phyloP scores from a whole-genome alignment of 2,888 invertebrate genomes.

The Drosophila austrosaltans region DNA sequence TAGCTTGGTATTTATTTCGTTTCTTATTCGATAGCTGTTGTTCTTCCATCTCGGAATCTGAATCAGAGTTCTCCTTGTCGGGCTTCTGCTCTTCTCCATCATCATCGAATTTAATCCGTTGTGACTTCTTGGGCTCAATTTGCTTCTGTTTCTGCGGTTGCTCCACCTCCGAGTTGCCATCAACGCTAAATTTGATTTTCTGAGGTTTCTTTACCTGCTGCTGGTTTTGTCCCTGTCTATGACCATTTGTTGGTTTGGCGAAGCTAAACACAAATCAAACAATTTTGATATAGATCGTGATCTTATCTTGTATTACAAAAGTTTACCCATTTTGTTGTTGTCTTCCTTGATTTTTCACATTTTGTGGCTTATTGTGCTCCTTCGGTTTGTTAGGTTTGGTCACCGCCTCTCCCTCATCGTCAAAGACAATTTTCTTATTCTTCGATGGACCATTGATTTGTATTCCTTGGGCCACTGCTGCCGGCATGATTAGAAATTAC shows the following conservation, averaged over 20 bases:
- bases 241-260: background rate
- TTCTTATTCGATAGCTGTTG: slow-evolving; percentile 36
- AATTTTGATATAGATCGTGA: background rate
- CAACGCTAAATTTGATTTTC: slow-evolving; percentile 29
- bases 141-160: background rate
- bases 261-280: background rate
- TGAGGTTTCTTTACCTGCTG: slow-evolving; percentile 33
- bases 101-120: slow-evolving; percentile 70
- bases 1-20: slow-evolving; percentile 50
- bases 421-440: slow-evolving; percentile 81
- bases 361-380: background rate
- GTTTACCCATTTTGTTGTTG: slow-evolving; percentile 4
- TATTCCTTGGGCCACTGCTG: slow-evolving; percentile 57
- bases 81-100: slow-evolving; percentile 38
- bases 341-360: background rate
- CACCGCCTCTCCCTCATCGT: slow-evolving; percentile 73
- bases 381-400: slow-evolving; percentile 34
- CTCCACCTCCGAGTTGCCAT: slow-evolving; percentile 18
- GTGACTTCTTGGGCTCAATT: slow-evolving; percentile 34
- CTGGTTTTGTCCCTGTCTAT: slow-evolving; percentile 43
- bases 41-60: slow-evolving; percentile 31
- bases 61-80: slow-evolving; percentile 34
- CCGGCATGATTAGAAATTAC: slow-evolving; percentile 58
- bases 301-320: background rate
- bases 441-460: slow-evolving; percentile 52